Evolutionary conservation across 2,113 vertebrate species (phyloP), one percentile per base, ranked within the genome.

Genomic region (Camelus dromedarius): DNA sequence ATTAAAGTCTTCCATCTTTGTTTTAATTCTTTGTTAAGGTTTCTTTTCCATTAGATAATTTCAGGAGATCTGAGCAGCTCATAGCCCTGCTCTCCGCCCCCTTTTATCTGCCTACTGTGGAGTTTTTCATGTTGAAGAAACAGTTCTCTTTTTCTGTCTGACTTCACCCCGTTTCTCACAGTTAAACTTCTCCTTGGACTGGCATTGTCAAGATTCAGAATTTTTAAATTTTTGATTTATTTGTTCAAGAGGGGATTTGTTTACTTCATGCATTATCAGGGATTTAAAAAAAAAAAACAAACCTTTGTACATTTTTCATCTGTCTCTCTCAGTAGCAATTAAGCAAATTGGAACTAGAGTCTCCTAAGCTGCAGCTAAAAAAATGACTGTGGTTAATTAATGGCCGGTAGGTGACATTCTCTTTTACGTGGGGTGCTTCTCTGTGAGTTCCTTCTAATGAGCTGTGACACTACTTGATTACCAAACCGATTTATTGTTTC

Each of bases 1-100:
- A 98, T 99, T 99, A 98, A 98, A 98, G 97, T 97, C 96, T 79
- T 98, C 98, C 97, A 98, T 99, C 98, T 99, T 99, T 98, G 98
- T 98, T 98, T 98, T 98, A 98, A 98, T 98, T 98, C 98, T 98
- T 98, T 99, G 98, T 98, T 98, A 97, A 98, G 97, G 97, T 92
- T 98, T 98, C 98, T 98, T 98, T 98, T 98, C 96, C 97, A 98
- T 98, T 98, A 97, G 97, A 98, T 98, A 97, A 97, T 98, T 98
- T 98, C 97, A 92, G 96, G 97, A 98, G 81, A 97, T 97, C 79
- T 91, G 93, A 98, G 97, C 69, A 92, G 90, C 93, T 95, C 54
- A 92, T 97, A 56, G 20, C 46, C 35, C 88, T 96, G 16, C 77
- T 38, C 24, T 60, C 54, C 75, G 86, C 56, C 75, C 60, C 58